A percentile compares a stretch with the other conserved stretches of the same genome.
Evolutionary conservation across 2,888 invertebrate species (phyloP).

Genomic region (Diachrysia chrysitis): DNA sequence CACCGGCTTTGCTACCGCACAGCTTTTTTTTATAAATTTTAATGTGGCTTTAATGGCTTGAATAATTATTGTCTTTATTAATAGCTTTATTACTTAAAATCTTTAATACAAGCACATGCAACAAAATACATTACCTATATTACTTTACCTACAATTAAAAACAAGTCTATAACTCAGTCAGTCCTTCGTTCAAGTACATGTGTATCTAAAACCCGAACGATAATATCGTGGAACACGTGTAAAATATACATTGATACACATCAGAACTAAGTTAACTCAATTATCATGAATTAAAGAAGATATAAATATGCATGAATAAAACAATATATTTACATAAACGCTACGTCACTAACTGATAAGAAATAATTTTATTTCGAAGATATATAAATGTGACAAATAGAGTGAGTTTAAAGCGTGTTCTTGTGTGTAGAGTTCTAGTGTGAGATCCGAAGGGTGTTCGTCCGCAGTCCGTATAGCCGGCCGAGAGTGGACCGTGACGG

Average conservation of each 20-base stretch:
- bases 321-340: slow-evolving; percentile 5
- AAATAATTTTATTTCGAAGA: neutral
- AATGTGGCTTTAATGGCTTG: slow-evolving; percentile 1
- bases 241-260: slow-evolving; percentile 2
- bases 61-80: slow-evolving; percentile 1
- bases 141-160: slow-evolving; percentile 4
- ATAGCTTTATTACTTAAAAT: slow-evolving; percentile 4
- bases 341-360: neutral
- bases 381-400: neutral
- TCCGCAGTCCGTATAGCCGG: slow-evolving; percentile 2
- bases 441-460: slow-evolving; percentile 10
- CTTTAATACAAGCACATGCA: neutral
- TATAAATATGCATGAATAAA: neutral
- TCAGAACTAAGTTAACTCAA: slow-evolving; percentile 3
- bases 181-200: neutral
- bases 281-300: neutral
- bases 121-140: slow-evolving; percentile 1
- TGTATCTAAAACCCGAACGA: neutral
- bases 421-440: neutral
- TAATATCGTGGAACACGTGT: slow-evolving; percentile 5
- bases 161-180: neutral
- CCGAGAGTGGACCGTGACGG: slow-evolving; percentile 56
- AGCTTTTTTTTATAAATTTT: neutral
- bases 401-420: neutral
- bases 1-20: neutral